Percentiles rank a stretch among this genome's conserved stretches.
phyloP scores from a whole-genome alignment of 2,888 invertebrate species.

The Vannuccia rotundouncinata region DNA sequence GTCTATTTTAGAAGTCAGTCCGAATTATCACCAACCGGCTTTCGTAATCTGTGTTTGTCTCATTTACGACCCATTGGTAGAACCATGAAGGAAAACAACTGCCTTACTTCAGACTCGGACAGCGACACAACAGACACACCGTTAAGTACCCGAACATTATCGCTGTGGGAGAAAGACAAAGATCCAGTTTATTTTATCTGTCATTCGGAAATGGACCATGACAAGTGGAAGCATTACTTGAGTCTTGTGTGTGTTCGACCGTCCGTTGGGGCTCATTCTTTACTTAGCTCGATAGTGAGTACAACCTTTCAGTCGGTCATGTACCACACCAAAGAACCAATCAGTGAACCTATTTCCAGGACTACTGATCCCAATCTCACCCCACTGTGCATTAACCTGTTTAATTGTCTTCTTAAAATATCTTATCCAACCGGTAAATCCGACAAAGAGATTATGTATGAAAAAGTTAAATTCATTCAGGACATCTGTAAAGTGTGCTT shows the following conservation, averaged over 20 bases:
- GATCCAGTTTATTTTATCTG: constrained; percentile 38
- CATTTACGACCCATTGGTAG: not conserved
- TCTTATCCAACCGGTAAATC: not conserved
- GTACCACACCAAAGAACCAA: constrained; percentile 25
- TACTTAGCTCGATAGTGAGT: not conserved
- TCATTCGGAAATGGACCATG: constrained; percentile 31
- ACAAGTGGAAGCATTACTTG: constrained; percentile 36
- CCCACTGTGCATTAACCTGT: not conserved
- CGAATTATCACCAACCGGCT: constrained; percentile 37
- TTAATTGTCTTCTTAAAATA: constrained; percentile 1
- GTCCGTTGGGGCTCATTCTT: not conserved
- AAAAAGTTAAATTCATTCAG: constrained; percentile 33
- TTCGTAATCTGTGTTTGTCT: not conserved
- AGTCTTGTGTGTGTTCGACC: constrained; percentile 4
- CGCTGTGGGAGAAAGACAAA: constrained; percentile 23
- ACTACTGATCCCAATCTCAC: constrained; percentile 8
- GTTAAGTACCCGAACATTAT: not conserved
- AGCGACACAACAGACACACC: constrained; percentile 27
- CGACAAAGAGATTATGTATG: constrained; percentile 9
- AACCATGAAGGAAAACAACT: constrained; percentile 13
- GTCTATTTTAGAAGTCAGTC: constrained; percentile 33
- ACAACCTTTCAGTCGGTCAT: not conserved
- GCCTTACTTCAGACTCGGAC: constrained; percentile 11
- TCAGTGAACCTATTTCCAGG: constrained; percentile 31
- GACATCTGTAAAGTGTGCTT: constrained; percentile 34